Percentiles rank a stretch among this genome's conserved stretches.
Evolutionary conservation across 2,888 invertebrate genomes (phyloP).

Genomic region (Trypoxylon attenuatum): DNA sequence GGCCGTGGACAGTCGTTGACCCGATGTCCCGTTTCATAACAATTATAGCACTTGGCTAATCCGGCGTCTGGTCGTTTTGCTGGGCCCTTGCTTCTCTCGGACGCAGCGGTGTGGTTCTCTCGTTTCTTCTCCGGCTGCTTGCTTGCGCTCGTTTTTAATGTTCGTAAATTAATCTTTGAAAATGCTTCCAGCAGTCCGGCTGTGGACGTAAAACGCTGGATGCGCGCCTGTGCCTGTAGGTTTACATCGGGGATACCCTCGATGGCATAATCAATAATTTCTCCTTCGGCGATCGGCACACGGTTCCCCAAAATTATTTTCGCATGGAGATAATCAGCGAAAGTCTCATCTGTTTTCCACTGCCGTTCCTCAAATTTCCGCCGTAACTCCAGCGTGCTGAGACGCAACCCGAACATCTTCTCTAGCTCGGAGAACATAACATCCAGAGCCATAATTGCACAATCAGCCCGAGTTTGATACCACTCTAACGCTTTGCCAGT

Average conservation of each 20-base stretch:
- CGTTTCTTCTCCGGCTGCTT: too few relatives aligned
- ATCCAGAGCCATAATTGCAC: not conserved
- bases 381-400: not conserved
- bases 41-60: not conserved
- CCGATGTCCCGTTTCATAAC: not conserved
- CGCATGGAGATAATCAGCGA: not conserved
- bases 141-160: too few relatives aligned
- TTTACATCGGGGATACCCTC: not conserved
- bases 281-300: not conserved
- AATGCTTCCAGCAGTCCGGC: not conserved
- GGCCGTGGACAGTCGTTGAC: constrained; percentile 3
- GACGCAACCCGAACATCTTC: not conserved
- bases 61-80: not conserved
- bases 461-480: not conserved
- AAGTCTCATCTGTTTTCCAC: not conserved
- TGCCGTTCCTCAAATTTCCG: not conserved
- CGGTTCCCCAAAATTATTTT: not conserved
- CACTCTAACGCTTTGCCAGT: not conserved
- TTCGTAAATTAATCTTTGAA: too few relatives aligned
- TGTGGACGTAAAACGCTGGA: not conserved
- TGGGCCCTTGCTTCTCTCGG: not conserved
- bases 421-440: not conserved
- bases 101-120: not conserved
- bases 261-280: not conserved
- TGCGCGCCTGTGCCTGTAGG: not conserved